Percentiles rank a stretch among this genome's conserved stretches.
Conservation (phyloP, 1,140 invertebrate genomes). For the Platyscapa corneri region DNA sequence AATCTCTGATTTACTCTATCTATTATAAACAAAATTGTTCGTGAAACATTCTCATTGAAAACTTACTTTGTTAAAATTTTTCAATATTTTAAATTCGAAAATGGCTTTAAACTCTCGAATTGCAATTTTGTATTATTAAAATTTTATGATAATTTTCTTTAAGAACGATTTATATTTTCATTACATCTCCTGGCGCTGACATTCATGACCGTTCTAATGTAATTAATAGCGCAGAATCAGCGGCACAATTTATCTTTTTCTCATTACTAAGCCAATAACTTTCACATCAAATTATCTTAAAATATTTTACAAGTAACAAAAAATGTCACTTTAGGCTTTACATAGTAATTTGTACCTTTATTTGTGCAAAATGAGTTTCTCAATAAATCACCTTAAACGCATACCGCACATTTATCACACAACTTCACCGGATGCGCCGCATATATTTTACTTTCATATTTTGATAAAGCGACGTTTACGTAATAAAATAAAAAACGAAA, state of each 20-base stretch:
- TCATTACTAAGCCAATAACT: conserved; percentile 14
- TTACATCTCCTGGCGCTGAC: background rate
- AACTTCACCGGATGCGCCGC: background rate
- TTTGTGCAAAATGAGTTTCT: background rate
- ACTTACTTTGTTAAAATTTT: no score
- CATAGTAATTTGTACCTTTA: background rate
- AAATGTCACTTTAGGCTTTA: background rate
- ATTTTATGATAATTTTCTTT: no score
- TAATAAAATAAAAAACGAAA: background rate
- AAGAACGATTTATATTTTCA: background rate
- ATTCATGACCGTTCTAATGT: background rate
- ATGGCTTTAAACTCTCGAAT: no score
- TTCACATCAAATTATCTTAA: conserved; percentile 25
- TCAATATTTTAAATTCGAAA: no score
- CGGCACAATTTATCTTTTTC: background rate
- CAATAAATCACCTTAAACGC: conserved; percentile 23
- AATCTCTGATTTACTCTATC: no score
- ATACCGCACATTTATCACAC: background rate
- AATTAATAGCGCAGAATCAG: background rate
- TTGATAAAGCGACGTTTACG: background rate
- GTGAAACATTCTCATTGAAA: no score
- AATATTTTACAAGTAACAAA: conserved; percentile 9
- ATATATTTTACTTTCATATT: background rate
- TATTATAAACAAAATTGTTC: no score
- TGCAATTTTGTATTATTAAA: no score